Evolutionary conservation across 2,888 invertebrate species (phyloP).

Genomic region (Sepioteuthis lessoniana): DNA sequence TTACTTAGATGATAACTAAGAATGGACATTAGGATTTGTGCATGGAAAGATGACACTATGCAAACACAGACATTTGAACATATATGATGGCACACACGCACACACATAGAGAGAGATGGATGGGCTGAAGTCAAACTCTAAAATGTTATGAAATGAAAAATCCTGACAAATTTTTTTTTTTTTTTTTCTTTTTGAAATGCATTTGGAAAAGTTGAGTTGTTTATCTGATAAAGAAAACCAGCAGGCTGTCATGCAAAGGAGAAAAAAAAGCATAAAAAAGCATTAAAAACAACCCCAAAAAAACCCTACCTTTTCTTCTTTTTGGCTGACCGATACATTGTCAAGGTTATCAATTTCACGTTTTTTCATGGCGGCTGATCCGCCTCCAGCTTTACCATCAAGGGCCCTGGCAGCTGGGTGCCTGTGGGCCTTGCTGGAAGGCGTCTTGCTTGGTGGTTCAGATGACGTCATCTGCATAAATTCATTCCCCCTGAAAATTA

Average conservation of each 20-base stretch:
- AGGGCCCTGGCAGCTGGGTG: conserved; percentile 35
- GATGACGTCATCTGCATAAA: conserved; percentile 48
- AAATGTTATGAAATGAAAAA: neutral
- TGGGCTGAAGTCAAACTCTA: neutral
- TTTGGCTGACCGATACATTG: conserved; percentile 39
- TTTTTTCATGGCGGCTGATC: conserved; percentile 47
- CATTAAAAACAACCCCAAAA: neutral
- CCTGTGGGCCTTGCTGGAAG: neutral
- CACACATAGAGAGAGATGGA: neutral
- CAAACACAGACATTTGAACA: neutral
- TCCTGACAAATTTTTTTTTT: neutral
- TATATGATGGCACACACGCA: neutral
- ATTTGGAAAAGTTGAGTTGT: neutral
- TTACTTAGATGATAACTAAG: neutral
- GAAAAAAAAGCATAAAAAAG: neutral
- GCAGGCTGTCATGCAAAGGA: neutral
- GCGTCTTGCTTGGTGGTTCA: conserved; percentile 40
- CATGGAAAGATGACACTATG: neutral
- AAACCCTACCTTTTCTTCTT: conserved; percentile 46
- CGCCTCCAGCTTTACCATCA: conserved; percentile 41
- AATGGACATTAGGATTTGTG: neutral
- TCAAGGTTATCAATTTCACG: conserved; percentile 42
- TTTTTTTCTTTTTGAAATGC: neutral
- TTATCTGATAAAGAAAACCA: neutral
- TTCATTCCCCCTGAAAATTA: conserved; percentile 46